Conservation (phyloP, 2,888 invertebrate species). For the Elmis aenea region DNA sequence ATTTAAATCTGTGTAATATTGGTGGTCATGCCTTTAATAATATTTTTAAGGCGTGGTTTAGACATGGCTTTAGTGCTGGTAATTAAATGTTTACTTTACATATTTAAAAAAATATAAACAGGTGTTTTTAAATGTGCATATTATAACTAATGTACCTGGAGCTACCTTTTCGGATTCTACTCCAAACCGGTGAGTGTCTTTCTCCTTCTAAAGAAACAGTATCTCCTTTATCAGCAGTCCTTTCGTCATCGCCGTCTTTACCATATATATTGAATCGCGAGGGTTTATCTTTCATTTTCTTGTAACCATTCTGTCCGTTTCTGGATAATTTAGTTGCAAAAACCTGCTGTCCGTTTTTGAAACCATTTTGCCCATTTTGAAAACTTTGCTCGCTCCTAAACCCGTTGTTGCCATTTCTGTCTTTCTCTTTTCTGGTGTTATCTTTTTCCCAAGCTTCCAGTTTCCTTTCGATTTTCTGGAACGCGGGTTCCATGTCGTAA, state of each 20-base stretch:
- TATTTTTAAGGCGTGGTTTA: too few relatives aligned
- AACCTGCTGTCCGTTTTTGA: constrained; percentile 20
- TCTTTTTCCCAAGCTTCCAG: constrained; percentile 17
- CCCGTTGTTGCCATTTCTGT: constrained; percentile 13
- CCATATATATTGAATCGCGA: constrained; percentile 40
- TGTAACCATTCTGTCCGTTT: constrained; percentile 21
- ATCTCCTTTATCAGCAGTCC: constrained; percentile 22
- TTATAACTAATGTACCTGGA: neutral
- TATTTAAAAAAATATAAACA: neutral
- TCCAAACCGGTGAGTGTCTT: constrained; percentile 45
- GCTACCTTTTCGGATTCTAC: constrained; percentile 43
- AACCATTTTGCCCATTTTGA: constrained; percentile 14
- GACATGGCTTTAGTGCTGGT: too few relatives aligned
- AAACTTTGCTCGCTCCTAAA: constrained; percentile 8
- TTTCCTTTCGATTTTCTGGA: too few relatives aligned
- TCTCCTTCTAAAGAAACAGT: constrained; percentile 19
- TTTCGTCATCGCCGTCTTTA: constrained; percentile 36
- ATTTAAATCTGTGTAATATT: too few relatives aligned
- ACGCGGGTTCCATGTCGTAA: constrained; percentile 28
- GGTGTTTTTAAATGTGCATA: neutral
- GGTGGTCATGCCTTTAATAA: too few relatives aligned
- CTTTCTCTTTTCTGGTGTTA: constrained; percentile 17
- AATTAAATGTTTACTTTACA: constrained; percentile 2
- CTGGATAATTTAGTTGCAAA: too few relatives aligned
- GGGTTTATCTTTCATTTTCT: constrained; percentile 25